Percentiles rank a stretch among this genome's conserved stretches.
phyloP scores from a whole-genome alignment of 2,113 vertebrate species.

The Peromyscus leucopus region DNA sequence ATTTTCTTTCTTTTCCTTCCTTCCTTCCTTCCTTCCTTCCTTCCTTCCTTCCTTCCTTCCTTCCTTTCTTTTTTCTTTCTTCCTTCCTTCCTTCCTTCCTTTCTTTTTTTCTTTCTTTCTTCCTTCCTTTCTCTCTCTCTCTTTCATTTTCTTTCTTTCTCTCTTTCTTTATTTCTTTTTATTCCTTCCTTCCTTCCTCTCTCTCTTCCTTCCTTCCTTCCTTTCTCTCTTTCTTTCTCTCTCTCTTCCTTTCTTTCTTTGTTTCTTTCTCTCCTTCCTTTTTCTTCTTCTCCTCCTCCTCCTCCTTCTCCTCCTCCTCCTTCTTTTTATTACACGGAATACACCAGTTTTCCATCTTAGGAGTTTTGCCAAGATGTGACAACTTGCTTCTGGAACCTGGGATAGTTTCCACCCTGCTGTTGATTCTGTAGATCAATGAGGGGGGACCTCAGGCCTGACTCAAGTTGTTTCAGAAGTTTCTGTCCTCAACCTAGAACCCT shows the following conservation, averaged over 20 bases:
- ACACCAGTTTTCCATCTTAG: not conserved
- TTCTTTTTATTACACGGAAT: not conserved
- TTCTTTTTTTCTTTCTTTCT: not conserved
- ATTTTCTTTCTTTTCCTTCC: not conserved
- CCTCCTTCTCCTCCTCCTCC: no score
- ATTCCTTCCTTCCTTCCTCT: no score
- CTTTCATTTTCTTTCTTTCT: no score
- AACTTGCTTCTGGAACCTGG: constrained; percentile 32
- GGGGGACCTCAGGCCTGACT: constrained; percentile 15
- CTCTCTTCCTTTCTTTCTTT: no score
- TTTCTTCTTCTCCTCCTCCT: rapidly evolving
- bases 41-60: not conserved
- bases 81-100: not conserved
- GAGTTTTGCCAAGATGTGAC: constrained; percentile 31
- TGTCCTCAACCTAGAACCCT: constrained; percentile 32
- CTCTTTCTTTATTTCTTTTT: no score
- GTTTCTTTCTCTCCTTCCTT: no score
- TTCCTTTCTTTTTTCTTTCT: not conserved
- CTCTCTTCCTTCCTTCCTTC: not conserved
- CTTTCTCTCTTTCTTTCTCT: not conserved
- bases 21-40: no score
- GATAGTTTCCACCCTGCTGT: not conserved
- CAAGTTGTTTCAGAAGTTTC: constrained; percentile 55
- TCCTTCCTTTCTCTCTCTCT: no score
- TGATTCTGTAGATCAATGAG: not conserved